A percentile compares a stretch with the other conserved stretches of the same genome.
These are phyloP conservation scores for Cebidichthys violaceus DNA, from an alignment of 2,113 vertebrate species.

Conservation along the genomic window DNA sequence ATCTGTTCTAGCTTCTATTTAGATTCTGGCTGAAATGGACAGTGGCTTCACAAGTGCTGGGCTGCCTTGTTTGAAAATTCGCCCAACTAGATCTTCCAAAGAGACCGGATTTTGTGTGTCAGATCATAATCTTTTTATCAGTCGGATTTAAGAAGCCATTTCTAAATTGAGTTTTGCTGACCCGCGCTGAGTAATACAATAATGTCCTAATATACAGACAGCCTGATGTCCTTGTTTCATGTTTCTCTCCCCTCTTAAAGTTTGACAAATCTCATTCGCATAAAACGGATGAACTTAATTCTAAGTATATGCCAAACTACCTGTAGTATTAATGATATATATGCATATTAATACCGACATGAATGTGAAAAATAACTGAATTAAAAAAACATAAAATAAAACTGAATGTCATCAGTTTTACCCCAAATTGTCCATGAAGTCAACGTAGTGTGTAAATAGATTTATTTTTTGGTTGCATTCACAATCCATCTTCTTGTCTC, in stretches of 20 bases:
- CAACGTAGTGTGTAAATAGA: not conserved
- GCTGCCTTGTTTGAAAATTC: conserved; percentile 15
- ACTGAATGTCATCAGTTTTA: not conserved
- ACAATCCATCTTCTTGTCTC: conserved; percentile 48
- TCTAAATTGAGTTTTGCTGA: conserved; percentile 43
- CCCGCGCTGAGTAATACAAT: conserved; percentile 11
- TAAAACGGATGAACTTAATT: conserved; percentile 32
- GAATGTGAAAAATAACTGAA: conserved; percentile 7
- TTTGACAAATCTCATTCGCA: conserved; percentile 42
- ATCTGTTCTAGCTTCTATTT: conserved; percentile 24
- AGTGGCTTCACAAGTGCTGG: conserved; percentile 12
- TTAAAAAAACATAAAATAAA: not conserved
- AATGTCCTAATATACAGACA: conserved; percentile 20
- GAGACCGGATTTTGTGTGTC: conserved; percentile 8
- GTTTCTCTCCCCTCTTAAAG: conserved; percentile 28
- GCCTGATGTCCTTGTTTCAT: conserved; percentile 36
- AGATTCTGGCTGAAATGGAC: conserved; percentile 9
- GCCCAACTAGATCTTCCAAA: conserved; percentile 3
- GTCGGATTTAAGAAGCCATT: conserved; percentile 33
- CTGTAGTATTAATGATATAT: conserved; percentile 25
- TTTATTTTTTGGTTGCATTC: conserved; percentile 57
- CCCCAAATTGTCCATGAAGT: not conserved
- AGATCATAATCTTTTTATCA: conserved; percentile 16
- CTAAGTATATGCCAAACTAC: conserved; percentile 26
- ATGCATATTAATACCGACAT: conserved; percentile 17